Conservation (phyloP, 30 jellyfish, hydroid and myxozoan genomes). For the Rhopilema esculentum region DNA sequence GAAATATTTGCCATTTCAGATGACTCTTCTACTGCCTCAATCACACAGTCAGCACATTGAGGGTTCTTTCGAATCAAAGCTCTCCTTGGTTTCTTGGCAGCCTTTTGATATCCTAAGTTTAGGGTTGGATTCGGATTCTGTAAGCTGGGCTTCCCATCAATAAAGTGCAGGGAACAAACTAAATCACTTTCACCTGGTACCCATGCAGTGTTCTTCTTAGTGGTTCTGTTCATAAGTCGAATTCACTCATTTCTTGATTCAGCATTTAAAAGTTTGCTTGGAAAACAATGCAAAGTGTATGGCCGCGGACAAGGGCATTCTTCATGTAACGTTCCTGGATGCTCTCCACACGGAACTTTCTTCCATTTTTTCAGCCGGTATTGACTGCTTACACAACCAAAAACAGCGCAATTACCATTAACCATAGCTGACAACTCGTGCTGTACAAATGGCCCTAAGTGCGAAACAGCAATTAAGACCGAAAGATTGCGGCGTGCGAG, state of each 20-base stretch:
- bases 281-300: constrained; percentile 26
- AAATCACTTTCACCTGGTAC: constrained; percentile 22
- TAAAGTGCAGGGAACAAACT: constrained; percentile 6
- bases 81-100: constrained; percentile 22
- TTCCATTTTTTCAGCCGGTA: constrained; percentile 27
- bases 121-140: background rate
- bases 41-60: background rate
- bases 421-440: constrained; percentile 17
- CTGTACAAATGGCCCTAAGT: constrained; percentile 12
- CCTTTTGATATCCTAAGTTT: background rate
- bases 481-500: constrained; percentile 2
- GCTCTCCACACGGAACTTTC: constrained; percentile 24
- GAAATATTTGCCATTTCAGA: background rate
- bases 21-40: background rate
- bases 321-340: background rate
- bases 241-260: constrained; percentile 6
- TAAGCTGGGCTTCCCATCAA: background rate
- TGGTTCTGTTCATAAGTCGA: background rate
- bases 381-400: constrained; percentile 24
- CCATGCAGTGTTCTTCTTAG: constrained; percentile 8
- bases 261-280: background rate
- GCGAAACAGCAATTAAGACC: background rate
- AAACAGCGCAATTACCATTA: constrained; percentile 46
- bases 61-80: background rate
- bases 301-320: constrained; percentile 53